phyloP scores from a whole-genome alignment of 2,888 invertebrate genomes.

The Silvanus unidentatus region DNA sequence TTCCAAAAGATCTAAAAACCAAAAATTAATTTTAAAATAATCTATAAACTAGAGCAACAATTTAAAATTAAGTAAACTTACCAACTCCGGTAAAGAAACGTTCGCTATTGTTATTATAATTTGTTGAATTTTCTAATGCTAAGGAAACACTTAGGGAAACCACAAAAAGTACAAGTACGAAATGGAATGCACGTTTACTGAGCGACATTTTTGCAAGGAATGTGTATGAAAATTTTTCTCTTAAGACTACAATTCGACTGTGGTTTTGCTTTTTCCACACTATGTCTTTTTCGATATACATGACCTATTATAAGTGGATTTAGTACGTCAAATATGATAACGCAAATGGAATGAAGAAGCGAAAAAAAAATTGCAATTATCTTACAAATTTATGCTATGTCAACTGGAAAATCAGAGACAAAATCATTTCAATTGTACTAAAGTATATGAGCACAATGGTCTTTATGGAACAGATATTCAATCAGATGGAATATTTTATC shows the following conservation, averaged over 20 bases:
- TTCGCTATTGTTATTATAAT: no score
- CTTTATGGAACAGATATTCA: no score
- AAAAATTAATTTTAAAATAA: no score
- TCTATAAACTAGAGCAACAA: no score
- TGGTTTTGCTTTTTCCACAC: background rate
- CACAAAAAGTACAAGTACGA: background rate
- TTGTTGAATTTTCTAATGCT: no score
- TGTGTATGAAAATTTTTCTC: background rate
- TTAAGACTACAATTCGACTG: no score
- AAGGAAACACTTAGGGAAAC: background rate
- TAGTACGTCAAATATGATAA: background rate
- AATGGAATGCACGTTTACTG: background rate
- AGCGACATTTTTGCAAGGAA: background rate
- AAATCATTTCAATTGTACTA: background rate
- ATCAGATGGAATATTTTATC: no score
- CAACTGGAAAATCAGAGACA: conserved; percentile 1
- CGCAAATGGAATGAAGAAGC: no score
- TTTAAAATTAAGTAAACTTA: no score
- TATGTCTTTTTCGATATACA: background rate
- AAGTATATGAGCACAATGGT: no score
- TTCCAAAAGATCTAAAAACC: conserved; percentile 22
- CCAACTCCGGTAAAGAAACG: no score
- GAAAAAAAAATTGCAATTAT: background rate
- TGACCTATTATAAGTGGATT: background rate
- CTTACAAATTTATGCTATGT: background rate